Evolutionary conservation across 2,797 vertebrate genomes (phyloP).

Genomic region (Sebastes cheni): DNA sequence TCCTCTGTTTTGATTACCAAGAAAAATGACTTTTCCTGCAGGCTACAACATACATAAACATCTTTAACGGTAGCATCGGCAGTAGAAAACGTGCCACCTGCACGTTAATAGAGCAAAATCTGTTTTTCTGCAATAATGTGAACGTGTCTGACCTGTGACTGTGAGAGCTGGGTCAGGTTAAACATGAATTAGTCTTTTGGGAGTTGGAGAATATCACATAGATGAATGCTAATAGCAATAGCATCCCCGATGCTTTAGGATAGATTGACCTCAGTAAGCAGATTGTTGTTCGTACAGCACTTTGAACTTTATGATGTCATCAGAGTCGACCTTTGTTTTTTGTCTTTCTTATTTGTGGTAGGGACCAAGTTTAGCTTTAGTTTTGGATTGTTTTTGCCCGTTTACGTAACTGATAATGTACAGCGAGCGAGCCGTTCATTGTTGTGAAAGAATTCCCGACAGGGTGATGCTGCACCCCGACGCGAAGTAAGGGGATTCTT

Average conservation of each 20-base stretch:
- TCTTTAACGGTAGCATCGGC: neutral
- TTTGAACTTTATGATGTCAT: constrained; percentile 67
- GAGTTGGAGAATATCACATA: constrained; percentile 17
- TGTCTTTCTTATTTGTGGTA: constrained; percentile 14
- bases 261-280: constrained; percentile 20
- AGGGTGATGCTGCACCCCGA: no score
- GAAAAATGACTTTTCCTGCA: neutral
- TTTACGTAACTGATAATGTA: neutral
- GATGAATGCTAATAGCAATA: constrained; percentile 18
- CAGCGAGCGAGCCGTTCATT: no score
- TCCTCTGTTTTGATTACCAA: neutral
- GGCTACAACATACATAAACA: neutral
- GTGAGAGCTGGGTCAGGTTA: constrained; percentile 3
- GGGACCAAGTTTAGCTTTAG: constrained; percentile 5
- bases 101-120: neutral
- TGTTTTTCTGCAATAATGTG: neutral
- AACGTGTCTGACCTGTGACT: neutral
- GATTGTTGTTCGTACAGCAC: constrained; percentile 67
- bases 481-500: no score
- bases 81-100: neutral
- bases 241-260: neutral
- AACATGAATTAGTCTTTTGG: constrained; percentile 10
- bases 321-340: constrained; percentile 44
- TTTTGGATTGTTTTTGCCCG: constrained; percentile 12
- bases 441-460: no score